Evolutionary conservation across 1,140 invertebrate genomes (phyloP), one percentile per base, ranked within the genome.

Genomic region (Diorhabda elongata): DNA sequence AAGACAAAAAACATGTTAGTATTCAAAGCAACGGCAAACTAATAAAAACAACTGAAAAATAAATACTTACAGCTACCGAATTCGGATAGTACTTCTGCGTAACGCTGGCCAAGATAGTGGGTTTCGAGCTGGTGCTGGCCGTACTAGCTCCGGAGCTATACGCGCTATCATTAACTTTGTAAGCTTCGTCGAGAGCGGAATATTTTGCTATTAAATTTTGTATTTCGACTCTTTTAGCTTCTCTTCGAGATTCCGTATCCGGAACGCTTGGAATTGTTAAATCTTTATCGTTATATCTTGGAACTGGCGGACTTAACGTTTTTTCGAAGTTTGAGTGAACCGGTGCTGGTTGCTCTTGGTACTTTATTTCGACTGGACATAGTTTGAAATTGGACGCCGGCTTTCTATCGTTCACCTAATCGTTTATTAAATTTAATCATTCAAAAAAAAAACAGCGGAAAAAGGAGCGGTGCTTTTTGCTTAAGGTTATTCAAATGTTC

Each of bases 121-220:
- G 60, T 41, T 42, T 11, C 44, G 56, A 61, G 44, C 44, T 65
- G 78, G 78, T 75, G 67, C 76, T 74, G 72, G 81, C 67, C 76
- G 79, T 67, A 77, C 79, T 71, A 76, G 82, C 72, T 75, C 79
- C 47, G n/a, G 47, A 52, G n/a, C 47, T 52, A n/a, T 52, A 52
- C 6, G 47, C 47, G 47, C 47, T 52, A n/a, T 52, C 47, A 74
- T 77, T 82, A 74, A 75, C 78, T 74, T 84, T 83, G 78, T 88
- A 87, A 44, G 86, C 84, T 67, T 90, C 90, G 65, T 91, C 91
- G 64, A 91, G 79, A 11, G 87, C 87, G 0, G 89, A 86, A 77
- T 93, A 93, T 72, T 92, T 92, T 82, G 89, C 84, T 57, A 93
- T 92, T 5, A 93, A 81, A 69, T 88, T 88, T 78, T 91, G 89